Conservation (phyloP, 1,140 invertebrate genomes). For the Microplitis demolitor region DNA sequence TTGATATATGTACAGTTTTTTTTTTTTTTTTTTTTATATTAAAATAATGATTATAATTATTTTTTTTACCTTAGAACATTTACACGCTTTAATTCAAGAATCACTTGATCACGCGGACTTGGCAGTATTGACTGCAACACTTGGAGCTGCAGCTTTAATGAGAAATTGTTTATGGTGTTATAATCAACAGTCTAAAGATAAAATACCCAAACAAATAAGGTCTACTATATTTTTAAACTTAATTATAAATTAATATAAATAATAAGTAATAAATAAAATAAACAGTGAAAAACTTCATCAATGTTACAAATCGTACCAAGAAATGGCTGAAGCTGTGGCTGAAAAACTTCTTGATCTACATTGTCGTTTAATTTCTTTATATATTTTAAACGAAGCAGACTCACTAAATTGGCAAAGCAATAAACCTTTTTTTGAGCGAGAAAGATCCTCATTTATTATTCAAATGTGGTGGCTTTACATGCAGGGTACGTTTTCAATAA, state of each 20-base stretch:
- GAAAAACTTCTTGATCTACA: conserved; percentile 79
- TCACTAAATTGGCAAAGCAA: conserved; percentile 71
- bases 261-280: conserved; percentile 3
- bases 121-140: conserved; percentile 75
- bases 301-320: conserved; percentile 76
- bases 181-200: conserved; percentile 64
- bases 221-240: conserved; percentile 20
- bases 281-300: conserved; percentile 42
- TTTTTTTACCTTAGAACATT: conserved; percentile 65
- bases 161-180: conserved; percentile 79
- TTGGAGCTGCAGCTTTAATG: conserved; percentile 76
- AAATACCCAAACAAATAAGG: conserved; percentile 41
- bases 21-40: background rate
- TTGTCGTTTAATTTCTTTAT: conserved; percentile 73
- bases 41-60: conserved; percentile 15
- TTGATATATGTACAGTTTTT: background rate
- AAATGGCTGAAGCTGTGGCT: conserved; percentile 80
- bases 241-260: background rate
- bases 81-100: conserved; percentile 78
- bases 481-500: conserved; percentile 64
- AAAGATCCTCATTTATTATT: conserved; percentile 75
- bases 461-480: conserved; percentile 89
- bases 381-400: conserved; percentile 78
- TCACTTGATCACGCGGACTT: conserved; percentile 81
- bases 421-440: conserved; percentile 69